A percentile compares a stretch with the other conserved stretches of the same genome.
Conservation (phyloP, 37 sponge, comb jelly and placozoan species). For the Haliclona indistincta region DNA sequence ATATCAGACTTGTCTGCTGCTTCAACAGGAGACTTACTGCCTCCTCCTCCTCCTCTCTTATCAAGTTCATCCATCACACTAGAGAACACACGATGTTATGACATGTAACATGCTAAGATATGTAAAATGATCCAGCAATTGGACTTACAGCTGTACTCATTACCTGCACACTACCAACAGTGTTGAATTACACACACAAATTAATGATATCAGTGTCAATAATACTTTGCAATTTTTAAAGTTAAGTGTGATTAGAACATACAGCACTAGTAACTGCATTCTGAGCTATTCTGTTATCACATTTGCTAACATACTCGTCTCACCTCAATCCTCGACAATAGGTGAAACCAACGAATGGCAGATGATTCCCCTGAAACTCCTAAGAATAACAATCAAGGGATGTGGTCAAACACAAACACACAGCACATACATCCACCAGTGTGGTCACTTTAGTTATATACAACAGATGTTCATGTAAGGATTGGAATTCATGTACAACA, state of each 20-base stretch:
- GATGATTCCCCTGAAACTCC: slow-evolving; percentile 94
- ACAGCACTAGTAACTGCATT: too few relatives aligned
- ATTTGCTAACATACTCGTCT: too few relatives aligned
- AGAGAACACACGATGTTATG: too few relatives aligned
- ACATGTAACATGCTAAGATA: too few relatives aligned
- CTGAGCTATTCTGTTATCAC: too few relatives aligned
- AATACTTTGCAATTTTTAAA: too few relatives aligned
- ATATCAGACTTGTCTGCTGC: neutral
- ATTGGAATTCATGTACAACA: neutral
- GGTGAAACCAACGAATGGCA: slow-evolving; percentile 97
- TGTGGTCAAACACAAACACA: neutral
- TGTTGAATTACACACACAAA: neutral
- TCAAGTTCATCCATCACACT: too few relatives aligned
- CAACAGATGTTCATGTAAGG: neutral
- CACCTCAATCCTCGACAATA: slow-evolving; percentile 67
- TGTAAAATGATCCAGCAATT: too few relatives aligned
- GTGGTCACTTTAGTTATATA: neutral
- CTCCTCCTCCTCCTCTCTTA: slow-evolving; percentile 13
- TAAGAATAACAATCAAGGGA: slow-evolving; percentile 5
- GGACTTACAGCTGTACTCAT: too few relatives aligned
- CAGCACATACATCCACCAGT: neutral
- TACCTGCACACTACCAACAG: neutral
- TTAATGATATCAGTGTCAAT: too few relatives aligned
- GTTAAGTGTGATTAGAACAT: too few relatives aligned
- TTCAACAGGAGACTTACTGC: neutral